Base-by-base conservation (phyloP, 2,888 invertebrate genomes). In the Scrobipalpa atriplicella region DNA sequence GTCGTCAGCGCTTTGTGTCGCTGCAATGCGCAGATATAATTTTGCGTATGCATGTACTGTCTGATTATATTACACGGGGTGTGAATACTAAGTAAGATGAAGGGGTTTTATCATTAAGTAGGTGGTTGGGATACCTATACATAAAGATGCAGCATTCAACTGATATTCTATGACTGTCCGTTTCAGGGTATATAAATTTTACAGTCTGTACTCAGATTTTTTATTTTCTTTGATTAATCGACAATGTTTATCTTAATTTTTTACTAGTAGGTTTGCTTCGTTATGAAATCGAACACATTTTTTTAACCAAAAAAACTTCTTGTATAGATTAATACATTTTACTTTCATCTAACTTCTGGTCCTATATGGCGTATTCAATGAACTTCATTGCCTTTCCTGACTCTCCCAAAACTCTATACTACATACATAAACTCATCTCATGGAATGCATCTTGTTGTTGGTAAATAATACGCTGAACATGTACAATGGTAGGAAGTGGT, bases 401-500 rank as follows among this genome's bases (percentile, higher is more conserved):
- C 16, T 47, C n/a, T n/a, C n/a, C n/a, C 6, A 47, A n/a, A 47
- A 1, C 47, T 5, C 3, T n/a, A 47, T 3, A 43, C 43, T 13
- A 47, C 16, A 47, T 0, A 21, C 16, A 3, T n/a, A n/a, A n/a
- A n/a, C n/a, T n/a, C n/a, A n/a, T n/a, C n/a, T n/a, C 19, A 54
- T 29, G 5, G 29, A 29, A 29, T 51, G 56, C 36, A 29, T 7
- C 1, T 36, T n/a, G 2, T 58, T 29, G 13, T 13, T 58, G 29
- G 29, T 29, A 36, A 58, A 58, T 58, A 58, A 58, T 36, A 58
- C 36, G 56, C 56, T 3, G 36, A 36, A n/a, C 56, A 18, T 52
- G 52, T 52, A 58, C 36, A 29, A 58, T 36, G 19, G 19, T 58
- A 58, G 29, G 56, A 58, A 58, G 29, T 58, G 13, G 56, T 58